phyloP scores from a whole-genome alignment of 1,140 invertebrate species.

The Stegodyphus mimosarum region DNA sequence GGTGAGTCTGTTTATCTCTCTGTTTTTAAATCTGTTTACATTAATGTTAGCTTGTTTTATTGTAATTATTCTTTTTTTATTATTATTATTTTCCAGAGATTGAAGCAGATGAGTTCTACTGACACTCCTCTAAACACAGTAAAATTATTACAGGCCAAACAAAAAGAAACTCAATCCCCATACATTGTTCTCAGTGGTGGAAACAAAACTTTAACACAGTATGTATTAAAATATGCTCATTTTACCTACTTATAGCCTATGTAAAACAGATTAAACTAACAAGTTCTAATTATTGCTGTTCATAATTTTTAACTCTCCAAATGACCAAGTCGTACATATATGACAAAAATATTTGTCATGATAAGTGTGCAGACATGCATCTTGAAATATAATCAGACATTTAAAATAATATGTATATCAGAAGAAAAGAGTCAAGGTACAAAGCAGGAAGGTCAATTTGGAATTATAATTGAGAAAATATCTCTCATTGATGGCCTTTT shows the following conservation, averaged over 20 bases:
- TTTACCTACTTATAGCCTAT: neutral
- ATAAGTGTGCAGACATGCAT: too few relatives aligned
- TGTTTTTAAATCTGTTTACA: too few relatives aligned
- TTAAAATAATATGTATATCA: too few relatives aligned
- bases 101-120: conserved; percentile 99
- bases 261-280: neutral
- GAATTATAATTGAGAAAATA: too few relatives aligned
- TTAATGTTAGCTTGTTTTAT: too few relatives aligned
- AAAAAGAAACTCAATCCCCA: conserved; percentile 94
- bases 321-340: too few relatives aligned
- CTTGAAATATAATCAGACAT: too few relatives aligned
- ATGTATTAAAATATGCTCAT: neutral
- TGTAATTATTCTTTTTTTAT: neutral
- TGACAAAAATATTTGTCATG: too few relatives aligned
- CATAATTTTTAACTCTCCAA: neutral
- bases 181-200: conserved; percentile 94
- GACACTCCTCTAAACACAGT: conserved; percentile 97
- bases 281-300: neutral
- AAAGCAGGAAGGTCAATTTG: too few relatives aligned
- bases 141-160: conserved; percentile 93
- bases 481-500: too few relatives aligned
- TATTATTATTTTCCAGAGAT: conserved; percentile 78
- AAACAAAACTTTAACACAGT: conserved; percentile 62
- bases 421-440: too few relatives aligned
- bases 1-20: too few relatives aligned